Base-by-base conservation (phyloP, 2,888 invertebrate species). In the Syrista parreyssii region DNA sequence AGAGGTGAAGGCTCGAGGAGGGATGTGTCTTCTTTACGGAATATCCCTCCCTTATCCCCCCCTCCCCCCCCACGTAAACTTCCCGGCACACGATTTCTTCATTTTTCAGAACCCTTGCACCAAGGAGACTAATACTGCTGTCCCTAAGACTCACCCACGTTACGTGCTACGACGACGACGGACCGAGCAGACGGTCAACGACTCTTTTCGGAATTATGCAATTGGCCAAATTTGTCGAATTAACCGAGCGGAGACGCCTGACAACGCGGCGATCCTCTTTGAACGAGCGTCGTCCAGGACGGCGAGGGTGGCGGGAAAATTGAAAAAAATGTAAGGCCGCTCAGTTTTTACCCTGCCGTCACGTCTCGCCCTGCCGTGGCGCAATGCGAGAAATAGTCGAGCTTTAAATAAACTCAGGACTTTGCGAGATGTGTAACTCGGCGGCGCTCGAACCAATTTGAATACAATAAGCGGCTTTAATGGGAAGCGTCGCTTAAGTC, bases 141-240 rank as follows among this genome's bases (percentile, higher is more conserved):
- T 32, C 12, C 71, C 12, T 71, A 6, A 12, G 4, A 3, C 32
- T 33, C 71, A 33, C 31, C 31, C 31, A 32, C 31, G 31, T 33
- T 31, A 32, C 71, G 71, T 55, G 55, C 23, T 55, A 23, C 55
- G 55, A 55, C 78, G 78, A 75, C 36, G 79, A 74, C 68, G 68
- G 23, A 69, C 55, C 74, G 79, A 81, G 81, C 85, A 88, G 86
- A 87, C 89, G 87, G 87, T 88, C 87, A 87, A 88, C 83, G 89
- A 89, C 89, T 84, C 86, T 86, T 87, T 88, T 86, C 84, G 83
- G 88, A 91, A 91, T 91, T 88, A 89, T 88, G 90, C 90, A 89
- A 90, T 91, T 91, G 90, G 86, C 85, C 88, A 86, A 91, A 90
- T 90, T 90, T 91, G 89, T 84, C 88, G 87, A 89, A 90, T 89